Base-by-base conservation (phyloP, 2,113 vertebrate genomes). In the Anoplopoma fimbria region DNA sequence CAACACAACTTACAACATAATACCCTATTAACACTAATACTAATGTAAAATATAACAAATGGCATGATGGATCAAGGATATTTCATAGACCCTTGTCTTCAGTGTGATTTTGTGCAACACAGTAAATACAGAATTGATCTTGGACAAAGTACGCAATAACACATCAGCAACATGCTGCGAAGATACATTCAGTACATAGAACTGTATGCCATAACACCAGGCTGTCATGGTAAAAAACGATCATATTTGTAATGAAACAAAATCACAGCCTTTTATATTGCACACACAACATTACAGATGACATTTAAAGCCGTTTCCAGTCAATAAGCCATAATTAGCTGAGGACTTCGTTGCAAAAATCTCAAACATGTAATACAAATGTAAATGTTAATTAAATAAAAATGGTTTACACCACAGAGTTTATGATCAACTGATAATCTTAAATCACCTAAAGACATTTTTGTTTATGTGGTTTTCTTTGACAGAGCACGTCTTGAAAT, bases 181-280 rank as follows among this genome's bases (percentile, higher is more conserved):
- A 68, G 29, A 9, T 53, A 86, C 79, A 84, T 84, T 81, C 36
- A 90, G 64, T 65, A 79, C 57, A 61, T 12, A 25, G 4, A 13
- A 65, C 27, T 21, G 15, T n/a, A 81, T 34, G 1, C 5, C 4
- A 13, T n/a, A 31, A 61, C 13, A 55, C 67, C 29, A 82, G 71
- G 71, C 75, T 6, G 0, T 57, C 55, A 29, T 55, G 61, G 49
- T 82, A 57, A 49, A 27, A 33, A 21, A 78, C 36, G 73, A 67
- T 45, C 53, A 77, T 33, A 55, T 75, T 53, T 74, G n/a, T 10
- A n/a, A 34, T 45, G 3, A 67, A 31, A 71, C 36, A 45, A 67
- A 70, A 71, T 81, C 21, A 63, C 45, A 53, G n/a, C 23, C 0
- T 33, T 81, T 47, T 31, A 40, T 19, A 79, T n/a, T 71, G 34